Base-by-base conservation (phyloP, 2,888 invertebrate genomes). In the Pharmacophagus antenor region DNA sequence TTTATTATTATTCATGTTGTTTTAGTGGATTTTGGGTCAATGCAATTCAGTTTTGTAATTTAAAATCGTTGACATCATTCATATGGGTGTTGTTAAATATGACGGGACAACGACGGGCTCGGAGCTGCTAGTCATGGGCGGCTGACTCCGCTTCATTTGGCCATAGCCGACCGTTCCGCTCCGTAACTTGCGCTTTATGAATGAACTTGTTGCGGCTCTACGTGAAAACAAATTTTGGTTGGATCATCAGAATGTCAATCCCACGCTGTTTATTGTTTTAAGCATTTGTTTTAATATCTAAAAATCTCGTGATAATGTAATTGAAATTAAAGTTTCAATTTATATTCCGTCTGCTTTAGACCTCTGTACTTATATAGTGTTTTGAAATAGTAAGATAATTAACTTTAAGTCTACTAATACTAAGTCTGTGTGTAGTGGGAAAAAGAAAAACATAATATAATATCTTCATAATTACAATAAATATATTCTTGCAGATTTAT, bases 191-290 rank as follows among this genome's bases (percentile, higher is more conserved):
- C 42, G 27, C 72, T 77, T 71, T 79, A 77, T 83, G 79, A 84
- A 85, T 85, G 79, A 77, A 79, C 77, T 68, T 77, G 74, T 79
- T 84, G 81, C 75, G 72, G 72, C 66, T 68, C 70, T 84, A 82
- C 80, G 74, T 74, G 74, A 80, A 84, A 84, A 76, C 73, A 7
- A 42, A 31, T n/a, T 55, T 22, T 55, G 7, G 21, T 47, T 27
- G 31, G 20, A 54, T n/a, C 42, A 10, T 17, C 41, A 42, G 10
- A 41, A 21, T 17, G 25, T 41, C 20, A 20, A 31, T 20, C 27
- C 6, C 49, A 44, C 23, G 22, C 49, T 49, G 48, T 25, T 25
- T 15, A 12, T 12, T 5, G 5, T 22, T 27, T 27, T 27, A 27
- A 8, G 10, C 27, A 7, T 2, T 12, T 31, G 10, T 31, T 10